Base-by-base conservation (phyloP, 37 sponge, comb jelly and placozoan genomes). In the Halisarca cf. caerulea region DNA sequence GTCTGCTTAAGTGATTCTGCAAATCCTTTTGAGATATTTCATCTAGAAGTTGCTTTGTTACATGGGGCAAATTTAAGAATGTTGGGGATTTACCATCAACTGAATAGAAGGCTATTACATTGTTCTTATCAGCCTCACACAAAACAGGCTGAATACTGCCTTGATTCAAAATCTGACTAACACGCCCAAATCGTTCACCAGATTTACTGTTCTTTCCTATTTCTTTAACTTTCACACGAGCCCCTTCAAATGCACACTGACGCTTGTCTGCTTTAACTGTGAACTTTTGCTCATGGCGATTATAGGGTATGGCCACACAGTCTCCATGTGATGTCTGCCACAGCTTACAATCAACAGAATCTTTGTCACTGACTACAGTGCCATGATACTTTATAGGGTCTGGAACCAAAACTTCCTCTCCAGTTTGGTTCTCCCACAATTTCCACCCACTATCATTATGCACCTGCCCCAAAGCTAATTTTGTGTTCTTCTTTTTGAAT, bases 241-340 rank as follows among this genome's bases (percentile, higher is more conserved):
- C 90, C 17, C 84, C 85, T 77, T 89, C 84, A 80, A 93, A 89
- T 30, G 93, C 90, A 39, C 90, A 81, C 64, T 30, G 69, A 40
- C 89, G 58, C 58, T 93, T 89, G 4, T 44, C 75, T n/a, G 54
- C 15, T 8, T 86, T 73, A 40, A 78, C 17, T 17, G 11, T 11
- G 7, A 28, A 35, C 2, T n/a, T 39, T 3, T 32, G 41, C 25
- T 89, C 81, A 0, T 6, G 36, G 6, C 45, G 54, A 66, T 92
- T 84, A 18, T 82, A 20, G 45, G 92, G 92, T 66, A 72, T 83
- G 17, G 92, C 92, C 42, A 81, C 42, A 68, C 83, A 85, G 17
- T 66, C 60, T 23, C 62, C 59, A 71, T 34, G 39, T 30, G 53
- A 32, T 6, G 64, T 17, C 33, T 69, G 71, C 37, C 33, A 21